Conservation (phyloP, 2,113 vertebrate species). For the Rhabdornis inornatus region DNA sequence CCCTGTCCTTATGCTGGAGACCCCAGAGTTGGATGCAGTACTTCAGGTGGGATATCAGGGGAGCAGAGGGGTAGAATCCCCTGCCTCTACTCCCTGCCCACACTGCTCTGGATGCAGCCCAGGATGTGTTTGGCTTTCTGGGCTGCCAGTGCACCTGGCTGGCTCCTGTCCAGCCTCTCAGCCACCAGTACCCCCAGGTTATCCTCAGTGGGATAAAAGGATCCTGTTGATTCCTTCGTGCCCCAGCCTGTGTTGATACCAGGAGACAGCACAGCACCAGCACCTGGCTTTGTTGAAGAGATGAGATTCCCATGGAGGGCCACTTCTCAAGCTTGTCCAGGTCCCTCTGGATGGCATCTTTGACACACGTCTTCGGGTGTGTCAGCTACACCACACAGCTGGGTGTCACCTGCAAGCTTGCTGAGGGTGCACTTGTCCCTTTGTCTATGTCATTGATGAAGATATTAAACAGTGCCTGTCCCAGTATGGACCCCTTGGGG, state of each 20-base stretch:
- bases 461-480: not conserved
- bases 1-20: too few species aligned
- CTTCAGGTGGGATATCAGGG: not conserved
- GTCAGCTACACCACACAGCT: not conserved
- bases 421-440: not conserved
- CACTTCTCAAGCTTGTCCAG: not conserved
- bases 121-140: not conserved
- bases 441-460: not conserved
- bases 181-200: not conserved
- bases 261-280: not conserved
- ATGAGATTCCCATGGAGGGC: not conserved
- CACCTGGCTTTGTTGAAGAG: too few species aligned
- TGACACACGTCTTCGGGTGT: not conserved
- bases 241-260: not conserved
- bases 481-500: not conserved
- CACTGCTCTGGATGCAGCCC: not conserved
- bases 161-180: not conserved
- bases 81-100: not conserved
- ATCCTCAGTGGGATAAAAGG: not conserved
- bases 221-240: not conserved
- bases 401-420: not conserved
- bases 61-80: not conserved
- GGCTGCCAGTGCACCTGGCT: not conserved
- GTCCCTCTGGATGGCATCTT: not conserved
- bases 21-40: not conserved